Base-by-base conservation (phyloP, 1,140 invertebrate genomes). In the Drosophila oshimai region DNA sequence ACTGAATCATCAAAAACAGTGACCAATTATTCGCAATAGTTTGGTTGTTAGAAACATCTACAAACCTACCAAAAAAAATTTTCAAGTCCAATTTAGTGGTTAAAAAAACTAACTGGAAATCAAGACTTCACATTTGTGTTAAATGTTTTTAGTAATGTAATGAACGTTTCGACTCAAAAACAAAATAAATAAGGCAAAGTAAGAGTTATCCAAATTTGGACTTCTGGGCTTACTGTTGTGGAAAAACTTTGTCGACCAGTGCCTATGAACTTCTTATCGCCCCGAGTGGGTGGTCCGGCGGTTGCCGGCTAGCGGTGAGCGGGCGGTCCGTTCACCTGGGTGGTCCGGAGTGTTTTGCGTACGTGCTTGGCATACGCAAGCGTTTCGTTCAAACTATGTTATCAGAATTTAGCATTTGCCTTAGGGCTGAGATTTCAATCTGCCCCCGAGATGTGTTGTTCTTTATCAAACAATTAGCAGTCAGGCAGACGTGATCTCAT, bases 401-500 rank as follows among this genome's bases (percentile, higher is more conserved):
- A 55, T 78, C 81, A 61, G 49, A 34, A 44, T 58, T 68, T 46
- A 55, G 20, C 42, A 39, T 20, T 41, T 34, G 26, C 42, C 26
- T 58, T 28, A 41, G 20, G 33, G 29, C 33, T 17, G 37, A 54
- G 61, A 73, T 73, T 69, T 69, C 42, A 61, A 73, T 53, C 70
- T 79, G 26, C 17, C 12, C 18, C 26, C 26, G 46, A 18, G 60
- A 36, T 42, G 20, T 75, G 50, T 71, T 86, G 41, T 71, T 84
- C 64, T 86, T 79, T 74, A 72, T 75, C 39, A 75, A 80, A 80
- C 71, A 84, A 84, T 86, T 72, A 79, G 65, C 58, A 62, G 54
- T 67, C 36, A 12, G 13, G 24, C 22, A 29, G 47, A 54, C 74
- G 67, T 81, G 69, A 78, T 64, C 57, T 64, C 34, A 64, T 58